Conservation (phyloP, 2,113 vertebrate genomes). For the Pterocles gutturalis region DNA sequence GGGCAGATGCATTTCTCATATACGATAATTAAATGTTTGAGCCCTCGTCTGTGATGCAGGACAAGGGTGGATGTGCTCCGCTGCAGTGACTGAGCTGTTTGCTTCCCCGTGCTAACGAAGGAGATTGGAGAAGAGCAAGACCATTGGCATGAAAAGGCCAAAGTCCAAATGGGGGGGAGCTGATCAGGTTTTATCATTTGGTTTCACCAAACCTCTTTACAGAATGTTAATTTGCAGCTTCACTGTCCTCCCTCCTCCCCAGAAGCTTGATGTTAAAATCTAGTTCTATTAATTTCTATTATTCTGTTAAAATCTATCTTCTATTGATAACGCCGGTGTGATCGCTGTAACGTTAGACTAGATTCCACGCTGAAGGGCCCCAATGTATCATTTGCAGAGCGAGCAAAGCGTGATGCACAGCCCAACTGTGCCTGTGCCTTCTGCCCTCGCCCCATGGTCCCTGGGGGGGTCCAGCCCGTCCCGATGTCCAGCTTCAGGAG, state of each 20-base stretch:
- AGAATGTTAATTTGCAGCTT: not conserved
- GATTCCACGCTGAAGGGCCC: not conserved
- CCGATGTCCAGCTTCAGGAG: not conserved
- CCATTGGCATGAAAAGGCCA: not conserved
- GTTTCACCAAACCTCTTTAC: not conserved
- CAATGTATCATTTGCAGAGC: not conserved
- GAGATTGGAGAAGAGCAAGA: not conserved
- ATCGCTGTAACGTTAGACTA: not conserved
- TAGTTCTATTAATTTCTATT: too few species aligned
- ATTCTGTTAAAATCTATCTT: not conserved
- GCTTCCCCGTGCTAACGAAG: not conserved
- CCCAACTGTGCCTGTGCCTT: not conserved
- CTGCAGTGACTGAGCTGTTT: not conserved
- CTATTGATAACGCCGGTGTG: not conserved
- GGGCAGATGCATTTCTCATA: rapidly evolving
- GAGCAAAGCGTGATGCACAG: not conserved
- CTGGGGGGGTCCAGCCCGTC: not conserved
- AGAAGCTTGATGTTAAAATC: too few species aligned
- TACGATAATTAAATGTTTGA: rapidly evolving
- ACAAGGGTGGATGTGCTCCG: not conserved
- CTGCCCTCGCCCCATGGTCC: not conserved
- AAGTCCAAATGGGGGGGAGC: rapidly evolving
- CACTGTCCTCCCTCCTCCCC: not conserved
- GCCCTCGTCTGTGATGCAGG: not conserved
- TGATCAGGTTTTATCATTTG: not conserved